Base-by-base conservation (phyloP, 2,797 vertebrate species). In the Sebastes iracundus region DNA sequence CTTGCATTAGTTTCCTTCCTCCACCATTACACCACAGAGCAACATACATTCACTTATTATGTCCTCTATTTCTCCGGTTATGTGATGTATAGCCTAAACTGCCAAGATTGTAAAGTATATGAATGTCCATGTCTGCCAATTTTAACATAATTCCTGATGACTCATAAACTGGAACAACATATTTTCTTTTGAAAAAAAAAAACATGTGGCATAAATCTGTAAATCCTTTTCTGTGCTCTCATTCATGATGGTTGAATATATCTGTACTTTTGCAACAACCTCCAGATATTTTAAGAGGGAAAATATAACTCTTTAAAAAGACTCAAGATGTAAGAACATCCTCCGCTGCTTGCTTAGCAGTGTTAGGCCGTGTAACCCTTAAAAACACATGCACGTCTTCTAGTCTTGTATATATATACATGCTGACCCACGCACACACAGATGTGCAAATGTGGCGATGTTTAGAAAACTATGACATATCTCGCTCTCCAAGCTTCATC, bases 1-100 rank as follows among this genome's bases (percentile, higher is more conserved):
- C 83, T 88, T 85, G 75, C 77, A 88, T 88, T 86, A 87, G 85
- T 88, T 90, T 94, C 79, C 81, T 70, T 88, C 90, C 82, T 80
- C 79, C 35, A 16, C 71, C 75, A 71, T 90, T 80, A 88, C 77
- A 55, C 65, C 78, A 55, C 80, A 60, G 70, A 79, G 35, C 53
- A 12, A 61, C 83, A 77, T 78, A 59, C 78, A 72, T 83, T 59
- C 30, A 30, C 68, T 77, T 59, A 30, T 65, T 27, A 33, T 63
- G 52, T 20, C 20, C 77, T 32, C 56, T 65, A 4, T 69, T 78
- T 63, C 70, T 73, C 11, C 10, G 6, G 28, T 79, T 42, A 79
- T 46, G 79, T 49, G 52, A 71, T 58, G 22, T 52, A 67, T 53
- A 62, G 30, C 46, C 64, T 53, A 65, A 82, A 71, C 61, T 58